Evolutionary conservation across 2,113 vertebrate genomes (phyloP), one percentile per base, ranked within the genome.

Genomic region (Megaptera novaeangliae): DNA sequence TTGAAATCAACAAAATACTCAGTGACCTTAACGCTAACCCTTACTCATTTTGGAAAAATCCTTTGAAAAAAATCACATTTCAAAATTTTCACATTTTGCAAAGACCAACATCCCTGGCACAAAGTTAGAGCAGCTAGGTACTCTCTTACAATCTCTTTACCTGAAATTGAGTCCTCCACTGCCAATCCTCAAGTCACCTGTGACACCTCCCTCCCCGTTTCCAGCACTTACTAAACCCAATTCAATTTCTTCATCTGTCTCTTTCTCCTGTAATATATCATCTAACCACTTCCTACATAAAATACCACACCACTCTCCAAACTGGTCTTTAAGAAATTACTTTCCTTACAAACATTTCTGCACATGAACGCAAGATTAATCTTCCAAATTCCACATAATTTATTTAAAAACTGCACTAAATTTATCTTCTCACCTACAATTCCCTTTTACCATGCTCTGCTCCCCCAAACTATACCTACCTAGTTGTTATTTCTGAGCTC

Each of bases 1-100:
- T 72, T 81, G 64, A 96, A 55, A 34, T 89, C 49, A 95, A 93
- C 36, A 91, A 77, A 83, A 87, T 68, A 90, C 20, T 83, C 39
- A 87, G 8, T 29, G 21, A 41, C 44, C 7, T 29, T 83, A 88
- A 71, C 36, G 9, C 39, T 83, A 88, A 88, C 90, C 69, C 74
- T 64, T 88, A 80, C 29, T 81, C 29, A 27, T 6, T 36, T 71
- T 71, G 34, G 23, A 31, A 44, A 88, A 78, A 63, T 36, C 11
- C 14, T 52, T 52, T 49, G 52, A n/a, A 39, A 44, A 44, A 59
- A 81, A 31, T 68, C 29, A 39, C 31, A 94, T 80, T 92, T 66
- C 66, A 59, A 52, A 78, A 81, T 61, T 69, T 69, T 84, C 72
- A 41, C 44, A 55, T n/a, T 86, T 92, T 91, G 49, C 61, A 77